Conservation (phyloP, 2,113 vertebrate species). For the western clawed frog (Xenopus tropicalis) region DNA sequence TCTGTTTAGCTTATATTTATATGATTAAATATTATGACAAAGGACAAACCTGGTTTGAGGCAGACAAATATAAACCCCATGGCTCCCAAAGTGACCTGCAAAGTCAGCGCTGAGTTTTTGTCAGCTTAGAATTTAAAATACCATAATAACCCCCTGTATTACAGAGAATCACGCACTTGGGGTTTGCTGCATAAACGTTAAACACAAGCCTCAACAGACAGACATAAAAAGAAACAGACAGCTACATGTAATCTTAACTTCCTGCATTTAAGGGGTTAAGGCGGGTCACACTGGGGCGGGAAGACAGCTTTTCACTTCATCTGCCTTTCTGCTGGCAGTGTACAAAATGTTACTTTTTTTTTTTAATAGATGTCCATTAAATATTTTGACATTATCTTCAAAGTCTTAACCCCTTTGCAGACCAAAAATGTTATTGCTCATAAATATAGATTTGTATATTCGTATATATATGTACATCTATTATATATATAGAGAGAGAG, state of each 20-base stretch:
- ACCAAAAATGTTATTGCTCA: slow-evolving; percentile 45
- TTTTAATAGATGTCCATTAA: slow-evolving; percentile 13
- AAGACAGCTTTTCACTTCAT: slow-evolving; percentile 26
- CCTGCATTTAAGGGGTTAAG: slow-evolving; percentile 32
- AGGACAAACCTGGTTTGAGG: slow-evolving; percentile 26
- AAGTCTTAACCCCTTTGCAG: slow-evolving; percentile 23
- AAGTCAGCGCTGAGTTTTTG: neutral
- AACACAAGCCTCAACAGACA: slow-evolving; percentile 19
- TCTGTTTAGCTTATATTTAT: too few relatives aligned
- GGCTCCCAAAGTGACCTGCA: slow-evolving; percentile 10
- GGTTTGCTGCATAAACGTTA: slow-evolving; percentile 15
- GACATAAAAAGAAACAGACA: slow-evolving; percentile 4
- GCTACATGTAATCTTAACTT: slow-evolving; percentile 34
- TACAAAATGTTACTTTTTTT: slow-evolving; percentile 28
- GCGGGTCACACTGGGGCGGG: slow-evolving; percentile 22
- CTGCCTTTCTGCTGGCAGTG: slow-evolving; percentile 16
- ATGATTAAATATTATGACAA: neutral
- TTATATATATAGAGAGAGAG: slow-evolving; percentile 29
- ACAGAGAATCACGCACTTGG: slow-evolving; percentile 8
- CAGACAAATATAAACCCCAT: slow-evolving; percentile 21
- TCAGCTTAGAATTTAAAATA: neutral
- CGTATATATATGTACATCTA: slow-evolving; percentile 40
- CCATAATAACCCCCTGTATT: slow-evolving; percentile 10
- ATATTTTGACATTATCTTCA: slow-evolving; percentile 27
- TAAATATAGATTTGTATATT: slow-evolving; percentile 45